Evolutionary conservation across 2,797 vertebrate species (phyloP), one percentile per base, ranked within the genome.

Genomic region (Synanceia verrucosa): DNA sequence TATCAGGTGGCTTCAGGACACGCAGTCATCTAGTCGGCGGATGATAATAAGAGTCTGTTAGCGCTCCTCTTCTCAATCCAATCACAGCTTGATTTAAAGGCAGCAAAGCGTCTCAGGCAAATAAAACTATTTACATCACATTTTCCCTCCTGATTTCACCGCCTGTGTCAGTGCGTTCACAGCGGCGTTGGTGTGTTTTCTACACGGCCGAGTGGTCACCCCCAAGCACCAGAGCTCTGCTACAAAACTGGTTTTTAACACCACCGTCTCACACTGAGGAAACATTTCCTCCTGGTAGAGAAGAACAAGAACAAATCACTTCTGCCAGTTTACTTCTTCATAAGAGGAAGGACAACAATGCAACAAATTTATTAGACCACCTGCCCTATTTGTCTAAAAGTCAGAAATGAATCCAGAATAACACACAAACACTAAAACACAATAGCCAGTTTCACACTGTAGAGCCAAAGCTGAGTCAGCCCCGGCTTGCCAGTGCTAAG

Each of bases 1-100:
- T 81, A 83, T 85, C 85, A 57, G 78, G 52, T 26, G 65, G 76
- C 74, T 69, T 46, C 79, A 81, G 80, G 79, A 81, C 73, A 65
- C 65, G 48, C 79, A 60, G 37, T 37, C 66, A 65, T 63, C 63
- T 34, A 33, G 57, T 50, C 13, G 18, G 37, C 5, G 6, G 43
- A 76, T 66, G 81, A 81, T 87, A 79, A 90, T 76, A 81, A 67
- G 77, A 87, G 79, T 72, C 57, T 71, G 77, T 83, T 87, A 69
- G 73, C 26, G 29, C 56, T 28, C 6, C 73, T 34, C 37, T 53
- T 53, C 67, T 73, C 83, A 82, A 65, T 86, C 84, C 84, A 86
- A 88, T 88, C 84, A 78, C 3, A 0, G 9, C 36, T 3, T 57
- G 71, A 86, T 85, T 89, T 83, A 78, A 72, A 76, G 70, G 84